Evolutionary conservation across 1,140 invertebrate species (phyloP).

Genomic region (Brachionus asplanchnoidis): DNA sequence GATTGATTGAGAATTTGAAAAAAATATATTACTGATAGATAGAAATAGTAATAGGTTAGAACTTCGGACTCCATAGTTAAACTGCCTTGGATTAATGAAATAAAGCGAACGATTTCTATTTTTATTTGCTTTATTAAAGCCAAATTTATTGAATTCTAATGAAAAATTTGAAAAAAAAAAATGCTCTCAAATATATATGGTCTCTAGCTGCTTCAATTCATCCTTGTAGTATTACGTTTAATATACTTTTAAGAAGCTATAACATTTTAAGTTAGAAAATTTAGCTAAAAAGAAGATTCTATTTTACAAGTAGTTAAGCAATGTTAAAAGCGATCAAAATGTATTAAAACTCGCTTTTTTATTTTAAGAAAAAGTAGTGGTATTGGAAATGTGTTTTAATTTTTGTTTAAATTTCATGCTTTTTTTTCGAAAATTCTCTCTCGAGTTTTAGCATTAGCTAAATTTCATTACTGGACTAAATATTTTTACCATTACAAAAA

Average conservation of each 20-base stretch:
- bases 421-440: neutral
- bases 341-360: slow-evolving; percentile 2
- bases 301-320: neutral
- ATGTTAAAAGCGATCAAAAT: neutral
- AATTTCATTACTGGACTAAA: neutral
- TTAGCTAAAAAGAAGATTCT: neutral
- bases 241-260: slow-evolving; percentile 14
- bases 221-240: slow-evolving; percentile 8
- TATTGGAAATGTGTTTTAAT: neutral
- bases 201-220: neutral
- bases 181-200: neutral
- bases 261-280: slow-evolving; percentile 9
- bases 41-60: neutral
- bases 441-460: neutral
- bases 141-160: neutral
- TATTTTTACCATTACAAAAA: neutral
- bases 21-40: neutral
- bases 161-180: neutral
- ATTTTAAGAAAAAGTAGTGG: neutral
- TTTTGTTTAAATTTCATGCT: neutral
- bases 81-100: neutral
- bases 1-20: neutral
- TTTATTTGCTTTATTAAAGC: slow-evolving; percentile 7
- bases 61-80: neutral
- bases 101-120: neutral